phyloP scores from a whole-genome alignment of 2,888 invertebrate genomes.

The Brachynemurus nebulosus region DNA sequence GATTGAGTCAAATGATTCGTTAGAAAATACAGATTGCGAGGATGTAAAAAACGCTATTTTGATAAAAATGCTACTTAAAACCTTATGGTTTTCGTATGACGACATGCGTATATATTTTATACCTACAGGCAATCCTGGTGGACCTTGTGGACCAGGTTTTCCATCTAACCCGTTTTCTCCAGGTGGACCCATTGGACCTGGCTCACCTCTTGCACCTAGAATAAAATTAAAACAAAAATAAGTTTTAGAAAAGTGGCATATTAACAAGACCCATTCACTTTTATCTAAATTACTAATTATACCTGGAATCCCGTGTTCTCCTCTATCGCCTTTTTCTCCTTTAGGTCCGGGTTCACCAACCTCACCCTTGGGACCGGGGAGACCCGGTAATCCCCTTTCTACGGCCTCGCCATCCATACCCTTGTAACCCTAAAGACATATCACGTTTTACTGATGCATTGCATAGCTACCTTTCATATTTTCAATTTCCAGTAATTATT shows the following conservation, averaged over 20 bases:
- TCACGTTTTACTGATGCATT: conserved; percentile 2
- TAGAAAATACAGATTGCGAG: too few relatives aligned
- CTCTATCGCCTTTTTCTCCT: conserved; percentile 35
- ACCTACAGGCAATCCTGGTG: conserved; percentile 67
- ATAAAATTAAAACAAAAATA: conserved; percentile 15
- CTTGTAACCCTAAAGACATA: conserved; percentile 17
- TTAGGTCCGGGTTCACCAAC: conserved; percentile 37
- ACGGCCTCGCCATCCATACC: conserved; percentile 40
- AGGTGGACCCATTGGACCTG: conserved; percentile 59
- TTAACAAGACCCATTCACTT: too few relatives aligned
- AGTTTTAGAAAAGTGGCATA: neutral
- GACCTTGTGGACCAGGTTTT: conserved; percentile 73
- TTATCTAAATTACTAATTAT: too few relatives aligned
- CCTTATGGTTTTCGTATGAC: too few relatives aligned
- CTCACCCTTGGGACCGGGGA: conserved; percentile 44
- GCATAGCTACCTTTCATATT: conserved; percentile 2
- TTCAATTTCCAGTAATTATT: neutral
- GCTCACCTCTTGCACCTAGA: conserved; percentile 59
- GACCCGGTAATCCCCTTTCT: conserved; percentile 50
- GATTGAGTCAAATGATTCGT: too few relatives aligned
- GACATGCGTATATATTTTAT: conserved; percentile 7
- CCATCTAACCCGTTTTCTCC: conserved; percentile 65
- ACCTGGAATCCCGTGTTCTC: conserved; percentile 37
- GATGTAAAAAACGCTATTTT: too few relatives aligned
- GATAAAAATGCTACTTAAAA: too few relatives aligned